Base-by-base conservation (phyloP, 1,140 invertebrate genomes). In the Nephila pilipes region DNA sequence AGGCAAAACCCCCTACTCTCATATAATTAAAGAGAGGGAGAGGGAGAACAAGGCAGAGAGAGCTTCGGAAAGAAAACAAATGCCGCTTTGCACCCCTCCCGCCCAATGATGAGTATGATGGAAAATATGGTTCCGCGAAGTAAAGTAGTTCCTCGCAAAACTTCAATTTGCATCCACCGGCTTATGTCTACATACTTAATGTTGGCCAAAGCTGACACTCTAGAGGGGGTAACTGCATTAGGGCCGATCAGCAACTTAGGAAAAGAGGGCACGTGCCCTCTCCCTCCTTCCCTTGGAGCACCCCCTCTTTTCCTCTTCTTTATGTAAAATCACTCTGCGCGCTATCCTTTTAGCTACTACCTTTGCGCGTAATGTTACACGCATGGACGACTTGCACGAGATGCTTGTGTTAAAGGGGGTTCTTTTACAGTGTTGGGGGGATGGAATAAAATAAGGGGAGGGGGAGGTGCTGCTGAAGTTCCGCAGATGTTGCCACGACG, bases 111-210 rank as follows among this genome's bases (percentile, higher is more conserved):
- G 90, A 92, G 83, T 92, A 92, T 92, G 90, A 92, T 92, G 90
- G 90, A 92, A 92, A 92, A 87, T 92, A 92, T 29, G 57, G 83
- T 18, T 54, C 58, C 80, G 90, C 79, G 90, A 57, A 92, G 90
- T 20, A 92, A 92, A 92, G 90, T 92, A 92, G 60, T 88, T 87
- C 79, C 54, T 16, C 85, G 91, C 83, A 79, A 92, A 93, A 93
- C 92, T 88, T 93, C 92, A 93, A 93, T 93, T 93, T 93, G 92
- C 92, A 93, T 93, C 92, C 46, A 5, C 92, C 65, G 92, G 92
- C 85, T 93, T 93, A 93, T 93, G 92, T 93, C 92, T 93, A 88
- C 85, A 93, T 88, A 93, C 85, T 93, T 93, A 93, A 93, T 93
- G 92, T 93, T 88, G 85, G 65, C 92, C 58, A 38, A 93, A 93